These are phyloP conservation scores for Sinelater perroti DNA, from an alignment of 2,888 invertebrate genomes.

Conservation along the genomic window DNA sequence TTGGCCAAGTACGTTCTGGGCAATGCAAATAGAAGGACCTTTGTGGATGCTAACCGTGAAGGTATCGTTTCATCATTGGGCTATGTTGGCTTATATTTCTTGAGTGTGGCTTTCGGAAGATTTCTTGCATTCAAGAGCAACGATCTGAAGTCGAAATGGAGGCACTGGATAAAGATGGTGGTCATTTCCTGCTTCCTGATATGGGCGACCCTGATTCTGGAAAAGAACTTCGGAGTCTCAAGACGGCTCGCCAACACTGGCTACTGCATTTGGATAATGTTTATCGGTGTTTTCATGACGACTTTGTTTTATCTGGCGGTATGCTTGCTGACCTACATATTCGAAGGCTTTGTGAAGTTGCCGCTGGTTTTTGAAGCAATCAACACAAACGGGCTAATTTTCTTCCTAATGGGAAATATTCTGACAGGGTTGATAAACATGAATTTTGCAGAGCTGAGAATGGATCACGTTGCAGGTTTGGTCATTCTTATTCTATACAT, in stretches of 20 bases:
- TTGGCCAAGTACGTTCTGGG: conserved; percentile 77
- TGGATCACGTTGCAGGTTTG: conserved; percentile 60
- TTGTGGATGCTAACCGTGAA: conserved; percentile 89
- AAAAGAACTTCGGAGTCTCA: conserved; percentile 70
- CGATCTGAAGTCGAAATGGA: conserved; percentile 32
- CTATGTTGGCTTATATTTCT: conserved; percentile 83
- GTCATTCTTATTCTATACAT: conserved; percentile 69
- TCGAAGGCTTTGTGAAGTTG: conserved; percentile 49
- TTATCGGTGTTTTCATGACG: conserved; percentile 67
- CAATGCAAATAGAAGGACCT: conserved; percentile 64
- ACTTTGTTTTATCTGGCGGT: conserved; percentile 67
- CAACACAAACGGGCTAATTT: conserved; percentile 83
- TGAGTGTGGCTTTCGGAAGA: conserved; percentile 72
- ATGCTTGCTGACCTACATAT: conserved; percentile 55
- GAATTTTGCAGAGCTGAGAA: conserved; percentile 68
- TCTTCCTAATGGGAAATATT: conserved; percentile 85
- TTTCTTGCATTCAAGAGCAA: conserved; percentile 60
- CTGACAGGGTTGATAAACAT: conserved; percentile 86
- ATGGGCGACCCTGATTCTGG: conserved; percentile 61
- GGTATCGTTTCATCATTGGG: conserved; percentile 88
- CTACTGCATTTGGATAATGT: conserved; percentile 81
- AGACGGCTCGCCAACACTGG: conserved; percentile 85
- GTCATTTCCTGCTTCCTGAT: conserved; percentile 53
- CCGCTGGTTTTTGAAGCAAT: conserved; percentile 74
- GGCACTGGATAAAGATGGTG: conserved; percentile 32